Percentiles rank a stretch among this genome's conserved stretches.
These are phyloP conservation scores for Latrodectus geometricus DNA, from an alignment of 1,140 invertebrate species.

Conservation along the genomic window DNA sequence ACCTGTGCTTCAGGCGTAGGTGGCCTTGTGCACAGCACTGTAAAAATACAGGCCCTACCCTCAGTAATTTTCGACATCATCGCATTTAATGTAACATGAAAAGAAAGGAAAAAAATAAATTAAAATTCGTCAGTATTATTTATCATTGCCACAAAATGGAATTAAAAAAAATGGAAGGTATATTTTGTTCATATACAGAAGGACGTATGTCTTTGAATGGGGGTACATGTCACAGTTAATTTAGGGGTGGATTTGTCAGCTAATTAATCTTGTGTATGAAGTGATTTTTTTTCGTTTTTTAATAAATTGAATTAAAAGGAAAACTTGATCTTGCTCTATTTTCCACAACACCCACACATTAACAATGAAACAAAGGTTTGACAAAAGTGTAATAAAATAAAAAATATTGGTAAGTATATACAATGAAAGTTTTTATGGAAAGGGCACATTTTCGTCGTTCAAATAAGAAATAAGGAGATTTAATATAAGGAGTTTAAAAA, in stretches of 20 bases:
- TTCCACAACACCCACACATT: too few relatives aligned
- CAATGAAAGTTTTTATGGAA: too few relatives aligned
- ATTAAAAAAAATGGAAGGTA: constrained; percentile 30
- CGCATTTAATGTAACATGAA: too few relatives aligned
- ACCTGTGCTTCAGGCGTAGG: constrained; percentile 44
- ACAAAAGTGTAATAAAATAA: too few relatives aligned
- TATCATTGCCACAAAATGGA: background rate
- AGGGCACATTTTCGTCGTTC: too few relatives aligned
- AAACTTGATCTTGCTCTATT: too few relatives aligned
- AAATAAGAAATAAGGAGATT: too few relatives aligned
- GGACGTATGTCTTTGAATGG: constrained; percentile 27
- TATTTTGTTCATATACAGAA: background rate
- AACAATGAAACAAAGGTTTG: too few relatives aligned
- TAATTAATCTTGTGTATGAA: constrained; percentile 15
- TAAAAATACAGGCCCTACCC: background rate
- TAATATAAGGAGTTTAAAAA: too few relatives aligned
- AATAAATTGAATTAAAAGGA: too few relatives aligned
- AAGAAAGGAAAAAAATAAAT: background rate
- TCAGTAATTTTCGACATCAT: constrained; percentile 12
- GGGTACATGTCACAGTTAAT: constrained; percentile 48
- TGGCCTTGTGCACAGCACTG: background rate
- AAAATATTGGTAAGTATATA: too few relatives aligned
- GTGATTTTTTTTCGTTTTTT: too few relatives aligned
- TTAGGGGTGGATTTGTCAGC: constrained; percentile 26
- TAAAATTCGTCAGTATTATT: background rate